Conservation (phyloP, 2,888 invertebrate genomes). For the Chymomyza fuscimana region DNA sequence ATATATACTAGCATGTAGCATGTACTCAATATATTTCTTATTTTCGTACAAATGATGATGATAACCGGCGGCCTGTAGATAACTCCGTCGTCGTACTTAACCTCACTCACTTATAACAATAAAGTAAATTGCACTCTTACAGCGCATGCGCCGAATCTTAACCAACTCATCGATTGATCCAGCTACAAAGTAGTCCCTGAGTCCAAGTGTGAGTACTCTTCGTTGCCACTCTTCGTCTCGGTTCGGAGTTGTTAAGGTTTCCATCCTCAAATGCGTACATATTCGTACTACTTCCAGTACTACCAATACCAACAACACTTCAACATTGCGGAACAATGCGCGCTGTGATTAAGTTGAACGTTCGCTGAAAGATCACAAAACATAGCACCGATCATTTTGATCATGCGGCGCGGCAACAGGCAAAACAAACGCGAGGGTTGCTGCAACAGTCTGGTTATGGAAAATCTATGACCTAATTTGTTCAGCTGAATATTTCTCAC, state of each 20-base stretch:
- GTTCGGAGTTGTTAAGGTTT: slow-evolving; percentile 56
- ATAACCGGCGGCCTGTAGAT: slow-evolving; percentile 47
- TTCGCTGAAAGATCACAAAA: slow-evolving; percentile 72
- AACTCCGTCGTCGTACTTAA: slow-evolving; percentile 61
- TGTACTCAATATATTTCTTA: slow-evolving; percentile 31
- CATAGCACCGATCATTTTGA: slow-evolving; percentile 65
- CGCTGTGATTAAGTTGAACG: slow-evolving; percentile 71
- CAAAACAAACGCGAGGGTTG: slow-evolving; percentile 24
- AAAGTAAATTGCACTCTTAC: slow-evolving; percentile 72
- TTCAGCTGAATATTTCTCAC: too few species aligned
- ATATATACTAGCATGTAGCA: slow-evolving; percentile 17
- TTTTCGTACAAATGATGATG: slow-evolving; percentile 71
- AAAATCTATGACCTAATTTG: too few species aligned
- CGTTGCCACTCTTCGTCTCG: background rate
- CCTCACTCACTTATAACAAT: slow-evolving; percentile 77
- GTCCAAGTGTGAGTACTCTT: background rate
- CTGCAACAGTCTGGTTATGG: background rate
- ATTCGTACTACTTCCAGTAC: background rate
- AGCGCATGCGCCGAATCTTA: slow-evolving; percentile 16
- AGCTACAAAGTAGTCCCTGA: slow-evolving; percentile 3
- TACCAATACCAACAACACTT: background rate
- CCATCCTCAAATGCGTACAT: slow-evolving; percentile 13
- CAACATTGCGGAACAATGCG: slow-evolving; percentile 52
- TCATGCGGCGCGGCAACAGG: slow-evolving; percentile 45
- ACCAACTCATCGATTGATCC: slow-evolving; percentile 60